Evolutionary conservation across 2,888 invertebrate genomes (phyloP).

Genomic region (Campaea margaritaria): DNA sequence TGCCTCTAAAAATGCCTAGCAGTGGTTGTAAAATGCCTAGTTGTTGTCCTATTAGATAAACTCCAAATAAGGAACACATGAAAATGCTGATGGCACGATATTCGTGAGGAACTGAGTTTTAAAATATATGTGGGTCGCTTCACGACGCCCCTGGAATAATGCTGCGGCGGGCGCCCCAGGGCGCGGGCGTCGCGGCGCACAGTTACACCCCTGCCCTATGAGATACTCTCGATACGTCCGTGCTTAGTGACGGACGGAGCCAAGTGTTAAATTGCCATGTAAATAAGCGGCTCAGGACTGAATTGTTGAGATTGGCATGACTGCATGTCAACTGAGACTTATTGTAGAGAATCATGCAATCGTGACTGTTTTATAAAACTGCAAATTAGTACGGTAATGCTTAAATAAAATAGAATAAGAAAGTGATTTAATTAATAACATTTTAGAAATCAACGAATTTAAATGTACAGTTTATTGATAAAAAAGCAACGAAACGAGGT

Average conservation of each 20-base stretch:
- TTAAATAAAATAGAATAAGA: neutral
- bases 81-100: too few species aligned
- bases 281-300: slow-evolving; percentile 20
- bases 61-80: too few species aligned
- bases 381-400: neutral
- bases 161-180: too few species aligned
- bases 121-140: too few species aligned
- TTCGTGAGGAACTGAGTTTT: too few species aligned
- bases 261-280: slow-evolving; percentile 26
- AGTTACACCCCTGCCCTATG: too few species aligned
- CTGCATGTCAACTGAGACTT: slow-evolving; percentile 13
- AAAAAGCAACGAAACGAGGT: slow-evolving; percentile 10
- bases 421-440: slow-evolving; percentile 1
- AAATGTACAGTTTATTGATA: slow-evolving; percentile 10
- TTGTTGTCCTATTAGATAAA: too few species aligned
- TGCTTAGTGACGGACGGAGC: neutral
- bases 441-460: slow-evolving; percentile 12
- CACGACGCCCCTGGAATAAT: too few species aligned
- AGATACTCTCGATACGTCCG: neutral
- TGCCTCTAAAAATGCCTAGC: too few species aligned
- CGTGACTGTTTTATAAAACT: too few species aligned
- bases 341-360: slow-evolving; percentile 9
- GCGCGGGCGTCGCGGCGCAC: too few species aligned
- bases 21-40: too few species aligned
- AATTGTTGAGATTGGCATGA: slow-evolving; percentile 19